Evolutionary conservation across 2,888 invertebrate genomes (phyloP).

Genomic region (Tachina lurida): DNA sequence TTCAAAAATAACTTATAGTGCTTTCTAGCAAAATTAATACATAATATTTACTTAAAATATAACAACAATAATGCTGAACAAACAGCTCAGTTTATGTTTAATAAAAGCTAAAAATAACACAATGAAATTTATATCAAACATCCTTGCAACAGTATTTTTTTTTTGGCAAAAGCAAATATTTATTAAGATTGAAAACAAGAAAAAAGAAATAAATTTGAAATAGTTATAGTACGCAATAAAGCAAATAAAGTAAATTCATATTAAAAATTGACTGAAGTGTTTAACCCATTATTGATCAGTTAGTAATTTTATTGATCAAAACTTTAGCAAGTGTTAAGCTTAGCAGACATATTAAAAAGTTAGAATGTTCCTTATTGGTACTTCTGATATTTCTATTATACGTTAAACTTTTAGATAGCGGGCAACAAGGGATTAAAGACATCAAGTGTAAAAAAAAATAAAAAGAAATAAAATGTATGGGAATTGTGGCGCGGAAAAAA

Average conservation of each 20-base stretch:
- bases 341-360: too few relatives aligned
- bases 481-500: neutral
- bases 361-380: too few relatives aligned
- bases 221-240: slow-evolving; percentile 36
- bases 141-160: slow-evolving; percentile 15
- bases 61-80: neutral
- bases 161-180: slow-evolving; percentile 43
- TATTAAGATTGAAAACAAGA: slow-evolving; percentile 24
- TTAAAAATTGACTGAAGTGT: neutral
- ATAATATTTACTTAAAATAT: slow-evolving; percentile 45
- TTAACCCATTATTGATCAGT: too few relatives aligned
- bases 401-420: neutral
- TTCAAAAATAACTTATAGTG: neutral
- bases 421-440: neutral
- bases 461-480: slow-evolving; percentile 1
- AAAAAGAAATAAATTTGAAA: slow-evolving; percentile 15
- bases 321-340: too few relatives aligned
- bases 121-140: neutral
- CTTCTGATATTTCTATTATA: too few relatives aligned
- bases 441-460: neutral
- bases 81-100: neutral
- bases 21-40: slow-evolving; percentile 40
- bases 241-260: slow-evolving; percentile 35
- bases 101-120: neutral
- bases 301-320: too few relatives aligned